Base-by-base conservation (phyloP, 2,888 invertebrate species). In the Cylindroiulus punctatus region DNA sequence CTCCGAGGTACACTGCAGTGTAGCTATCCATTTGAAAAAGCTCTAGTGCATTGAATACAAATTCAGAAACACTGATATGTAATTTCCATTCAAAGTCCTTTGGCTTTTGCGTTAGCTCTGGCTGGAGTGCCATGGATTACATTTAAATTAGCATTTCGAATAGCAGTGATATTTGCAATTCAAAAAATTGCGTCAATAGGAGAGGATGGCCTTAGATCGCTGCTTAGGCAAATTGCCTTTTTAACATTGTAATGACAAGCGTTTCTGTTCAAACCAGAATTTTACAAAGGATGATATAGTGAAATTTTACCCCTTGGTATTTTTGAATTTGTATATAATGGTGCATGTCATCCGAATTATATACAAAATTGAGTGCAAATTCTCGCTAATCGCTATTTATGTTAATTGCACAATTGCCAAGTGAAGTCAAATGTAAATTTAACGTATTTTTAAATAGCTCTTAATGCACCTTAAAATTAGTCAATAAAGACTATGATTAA, bases 71-170 rank as follows among this genome's bases (percentile, higher is more conserved):
- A 76, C 26, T 76, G 14, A 76, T 30, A 12, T 30, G 4, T 76
- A 76, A 76, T 76, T 76, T 76, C 76, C 32, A 76, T 26, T 76
- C 30, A 26, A 76, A 76, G 30, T 76, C 76, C 76, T 26, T 30
- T 14, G 30, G 76, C 17, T 76, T 14, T 76, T 76, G 30, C 12
- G 30, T 26, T 76, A 14, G 30, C 76, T 76, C 76, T 76, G 17
- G 30, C 26, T 76, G 32, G 30, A 76, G 30, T 76, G 30, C 76
- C 76, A 17, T 76, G 76, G 76, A 76, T 76, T 30, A 26, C 30
- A 76, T 76, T 76, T 17, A 76, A 76, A 76, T 76, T 26, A 76
- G 30, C 30, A 76, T 76, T 76, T 30, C 76, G 76, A 76, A 76
- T 8, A 76, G 76, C 76, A 76, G 26, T 8, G 30, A 14, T 76